phyloP scores from a whole-genome alignment of 2,797 vertebrate species.

The Hephaestus fuliginosus region DNA sequence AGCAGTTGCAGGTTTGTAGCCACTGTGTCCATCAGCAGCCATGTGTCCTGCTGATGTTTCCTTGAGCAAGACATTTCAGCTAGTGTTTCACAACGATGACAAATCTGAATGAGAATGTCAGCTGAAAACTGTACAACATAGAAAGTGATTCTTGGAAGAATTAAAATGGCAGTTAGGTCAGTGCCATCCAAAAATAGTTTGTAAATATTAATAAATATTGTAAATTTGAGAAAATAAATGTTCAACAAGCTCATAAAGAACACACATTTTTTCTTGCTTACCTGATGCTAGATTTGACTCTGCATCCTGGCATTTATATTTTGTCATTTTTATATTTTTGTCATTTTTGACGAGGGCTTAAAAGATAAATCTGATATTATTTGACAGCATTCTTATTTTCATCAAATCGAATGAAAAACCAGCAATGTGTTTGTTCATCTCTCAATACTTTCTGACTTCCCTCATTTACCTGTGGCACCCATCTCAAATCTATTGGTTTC shows the following conservation, averaged over 20 bases:
- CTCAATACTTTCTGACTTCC: background rate
- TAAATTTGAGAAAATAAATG: background rate
- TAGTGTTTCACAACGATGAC: background rate
- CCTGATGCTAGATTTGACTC: background rate
- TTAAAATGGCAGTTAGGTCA: conserved; percentile 8
- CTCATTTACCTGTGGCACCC: background rate
- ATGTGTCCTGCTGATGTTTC: conserved; percentile 44
- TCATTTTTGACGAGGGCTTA: background rate
- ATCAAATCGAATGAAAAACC: background rate
- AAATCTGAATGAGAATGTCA: conserved; percentile 19
- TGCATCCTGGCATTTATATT: conserved; percentile 5
- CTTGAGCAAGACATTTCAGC: conserved; percentile 30
- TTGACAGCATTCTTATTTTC: background rate
- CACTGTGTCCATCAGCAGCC: conserved; percentile 26
- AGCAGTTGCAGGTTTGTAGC: conserved; percentile 55
- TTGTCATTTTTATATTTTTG: background rate
- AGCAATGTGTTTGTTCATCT: background rate
- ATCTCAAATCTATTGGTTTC: background rate
- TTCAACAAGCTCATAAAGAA: background rate
- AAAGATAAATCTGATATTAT: conserved; percentile 1
- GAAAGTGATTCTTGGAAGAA: conserved; percentile 11
- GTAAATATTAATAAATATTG: background rate
- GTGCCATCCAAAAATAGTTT: conserved; percentile 18
- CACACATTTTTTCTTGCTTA: background rate
- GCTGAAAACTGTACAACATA: conserved; percentile 17